A percentile compares a stretch with the other conserved stretches of the same genome.
Evolutionary conservation across 2,113 vertebrate genomes (phyloP).

Genomic region (Salvelinus fontinalis): DNA sequence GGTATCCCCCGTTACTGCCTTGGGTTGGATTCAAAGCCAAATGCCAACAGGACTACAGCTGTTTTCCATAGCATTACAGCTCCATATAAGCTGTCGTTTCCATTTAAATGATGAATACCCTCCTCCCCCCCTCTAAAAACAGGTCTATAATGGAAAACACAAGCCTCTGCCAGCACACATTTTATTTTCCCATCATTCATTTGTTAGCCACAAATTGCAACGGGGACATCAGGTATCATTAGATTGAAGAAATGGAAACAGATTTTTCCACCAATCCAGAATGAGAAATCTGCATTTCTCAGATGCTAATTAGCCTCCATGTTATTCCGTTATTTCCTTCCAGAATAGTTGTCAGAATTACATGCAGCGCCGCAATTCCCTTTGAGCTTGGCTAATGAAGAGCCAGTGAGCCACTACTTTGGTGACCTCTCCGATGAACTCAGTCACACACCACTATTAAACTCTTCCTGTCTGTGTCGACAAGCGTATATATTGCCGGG

Average conservation of each 20-base stretch:
- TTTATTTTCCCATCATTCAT: conserved; percentile 30
- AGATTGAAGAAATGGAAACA: not conserved
- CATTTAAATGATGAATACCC: conserved; percentile 36
- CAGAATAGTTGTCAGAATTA: not conserved
- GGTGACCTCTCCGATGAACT: conserved; percentile 44
- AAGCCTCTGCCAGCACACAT: conserved; percentile 27
- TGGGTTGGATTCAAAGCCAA: conserved; percentile 44
- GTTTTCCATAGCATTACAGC: conserved; percentile 47
- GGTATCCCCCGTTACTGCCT: conserved; percentile 27
- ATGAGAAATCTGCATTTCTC: not conserved
- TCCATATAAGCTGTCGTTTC: conserved; percentile 37
- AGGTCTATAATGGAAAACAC: conserved; percentile 41
- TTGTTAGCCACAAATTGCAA: conserved; percentile 29
- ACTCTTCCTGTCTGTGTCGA: conserved; percentile 41
- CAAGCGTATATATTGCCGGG: conserved; percentile 27
- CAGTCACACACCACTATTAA: conserved; percentile 43
- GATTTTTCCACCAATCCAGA: not conserved
- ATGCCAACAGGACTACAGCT: conserved; percentile 40
- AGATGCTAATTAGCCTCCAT: not conserved
- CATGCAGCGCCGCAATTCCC: not conserved
- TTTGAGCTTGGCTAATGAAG: conserved; percentile 23
- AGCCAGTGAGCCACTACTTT: conserved; percentile 8
- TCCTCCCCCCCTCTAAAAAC: conserved; percentile 22
- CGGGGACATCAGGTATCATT: conserved; percentile 24
- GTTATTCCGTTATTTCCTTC: not conserved